Evolutionary conservation across 1,140 invertebrate genomes (phyloP).

Genomic region (Papilio helenus): DNA sequence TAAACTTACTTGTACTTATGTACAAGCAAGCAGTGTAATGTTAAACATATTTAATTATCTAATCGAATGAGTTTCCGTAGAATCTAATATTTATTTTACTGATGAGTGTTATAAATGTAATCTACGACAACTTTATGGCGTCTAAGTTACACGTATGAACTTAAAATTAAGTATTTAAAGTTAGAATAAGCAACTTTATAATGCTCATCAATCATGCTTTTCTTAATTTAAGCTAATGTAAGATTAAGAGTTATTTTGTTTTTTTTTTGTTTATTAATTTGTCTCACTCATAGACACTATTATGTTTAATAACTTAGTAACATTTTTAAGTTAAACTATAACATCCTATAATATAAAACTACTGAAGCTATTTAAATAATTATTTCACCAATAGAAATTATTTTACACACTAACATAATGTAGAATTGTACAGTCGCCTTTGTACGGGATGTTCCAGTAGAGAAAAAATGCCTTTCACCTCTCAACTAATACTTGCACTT

Average conservation of each 20-base stretch:
- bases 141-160: background rate
- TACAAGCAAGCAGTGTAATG: no score
- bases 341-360: no score
- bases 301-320: background rate
- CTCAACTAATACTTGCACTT: background rate
- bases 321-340: no score
- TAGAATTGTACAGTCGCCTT: background rate
- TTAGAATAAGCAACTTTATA: background rate
- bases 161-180: no score
- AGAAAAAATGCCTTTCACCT: background rate
- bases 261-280: background rate
- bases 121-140: background rate
- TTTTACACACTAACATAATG: background rate
- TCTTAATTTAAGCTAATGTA: background rate
- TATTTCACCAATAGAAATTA: background rate
- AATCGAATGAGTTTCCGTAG: conserved; percentile 44
- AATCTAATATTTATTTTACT: conserved; percentile 9
- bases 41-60: background rate
- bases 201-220: background rate
- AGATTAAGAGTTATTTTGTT: background rate
- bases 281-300: background rate
- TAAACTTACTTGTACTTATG: background rate
- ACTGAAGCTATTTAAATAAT: background rate
- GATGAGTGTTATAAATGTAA: conserved; percentile 14
- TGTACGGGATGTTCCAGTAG: background rate